Evolutionary conservation across 2,888 invertebrate species (phyloP).

Genomic region (Microchrysa polita): DNA sequence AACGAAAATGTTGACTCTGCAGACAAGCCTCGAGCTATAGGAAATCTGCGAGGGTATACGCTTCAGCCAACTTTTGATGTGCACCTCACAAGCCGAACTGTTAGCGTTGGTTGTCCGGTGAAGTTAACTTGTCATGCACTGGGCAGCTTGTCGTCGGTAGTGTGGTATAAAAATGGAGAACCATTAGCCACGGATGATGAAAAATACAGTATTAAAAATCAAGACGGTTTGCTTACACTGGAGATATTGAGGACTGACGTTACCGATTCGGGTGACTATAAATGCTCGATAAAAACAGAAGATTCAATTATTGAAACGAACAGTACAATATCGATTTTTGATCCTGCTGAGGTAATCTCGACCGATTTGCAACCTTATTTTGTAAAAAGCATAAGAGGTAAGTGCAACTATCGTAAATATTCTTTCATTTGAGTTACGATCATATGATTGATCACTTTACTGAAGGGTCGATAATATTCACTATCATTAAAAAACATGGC

Average conservation of each 20-base stretch:
- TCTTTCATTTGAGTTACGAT: neutral
- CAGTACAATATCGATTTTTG: slow-evolving; percentile 62
- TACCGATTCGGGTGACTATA: slow-evolving; percentile 81
- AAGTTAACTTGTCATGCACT: slow-evolving; percentile 82
- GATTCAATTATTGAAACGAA: slow-evolving; percentile 63
- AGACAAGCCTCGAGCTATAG: neutral
- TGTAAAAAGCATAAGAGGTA: slow-evolving; percentile 64
- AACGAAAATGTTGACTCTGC: neutral
- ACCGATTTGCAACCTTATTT: slow-evolving; percentile 63
- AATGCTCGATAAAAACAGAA: slow-evolving; percentile 78
- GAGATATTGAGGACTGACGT: slow-evolving; percentile 75
- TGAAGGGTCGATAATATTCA: too few relatives aligned
- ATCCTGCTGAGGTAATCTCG: slow-evolving; percentile 59
- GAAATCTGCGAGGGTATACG: slow-evolving; percentile 52
- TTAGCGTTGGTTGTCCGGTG: slow-evolving; percentile 76
- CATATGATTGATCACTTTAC: neutral
- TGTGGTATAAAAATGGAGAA: slow-evolving; percentile 80
- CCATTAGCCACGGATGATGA: slow-evolving; percentile 59
- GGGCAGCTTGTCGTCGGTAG: slow-evolving; percentile 73
- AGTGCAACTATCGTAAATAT: neutral
- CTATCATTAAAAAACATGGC: too few relatives aligned
- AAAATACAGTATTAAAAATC: slow-evolving; percentile 65
- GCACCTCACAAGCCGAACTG: slow-evolving; percentile 78
- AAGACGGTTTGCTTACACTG: slow-evolving; percentile 72
- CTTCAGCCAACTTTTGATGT: slow-evolving; percentile 65